These are phyloP conservation scores for Podabrus alpinus DNA, from an alignment of 2,888 invertebrate genomes.

Conservation along the genomic window DNA sequence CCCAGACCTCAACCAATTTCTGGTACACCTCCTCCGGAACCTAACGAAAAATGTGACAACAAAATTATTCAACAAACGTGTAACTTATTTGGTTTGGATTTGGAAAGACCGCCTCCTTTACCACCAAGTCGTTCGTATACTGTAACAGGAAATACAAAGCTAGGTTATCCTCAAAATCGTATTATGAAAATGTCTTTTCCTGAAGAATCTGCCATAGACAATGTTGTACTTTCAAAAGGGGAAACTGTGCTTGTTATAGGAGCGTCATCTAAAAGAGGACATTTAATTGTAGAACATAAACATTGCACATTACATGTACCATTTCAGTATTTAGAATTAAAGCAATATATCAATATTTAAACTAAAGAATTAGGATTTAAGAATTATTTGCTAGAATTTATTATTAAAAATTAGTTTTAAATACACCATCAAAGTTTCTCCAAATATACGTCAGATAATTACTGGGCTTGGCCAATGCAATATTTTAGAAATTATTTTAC, in stretches of 20 bases:
- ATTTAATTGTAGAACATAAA: conserved; percentile 84
- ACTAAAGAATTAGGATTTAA: not conserved
- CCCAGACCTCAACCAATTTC: conserved; percentile 89
- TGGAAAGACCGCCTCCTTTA: conserved; percentile 90
- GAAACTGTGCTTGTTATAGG: conserved; percentile 88
- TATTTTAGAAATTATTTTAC: not conserved
- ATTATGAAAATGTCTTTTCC: conserved; percentile 89
- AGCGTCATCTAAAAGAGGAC: conserved; percentile 83
- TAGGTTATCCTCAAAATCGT: conserved; percentile 90
- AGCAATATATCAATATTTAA: conserved; percentile 57
- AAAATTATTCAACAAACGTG: conserved; percentile 90
- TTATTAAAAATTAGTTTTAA: not conserved
- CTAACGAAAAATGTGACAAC: conserved; percentile 83
- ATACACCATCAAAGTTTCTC: not conserved
- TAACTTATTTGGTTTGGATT: conserved; percentile 85
- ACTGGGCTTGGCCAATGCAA: not conserved
- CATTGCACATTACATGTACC: conserved; percentile 73
- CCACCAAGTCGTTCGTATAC: conserved; percentile 91
- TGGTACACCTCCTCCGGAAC: conserved; percentile 86
- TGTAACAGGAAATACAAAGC: conserved; percentile 85
- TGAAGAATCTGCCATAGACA: conserved; percentile 60
- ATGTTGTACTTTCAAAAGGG: conserved; percentile 73
- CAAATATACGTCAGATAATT: not conserved
- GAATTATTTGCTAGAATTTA: not conserved
- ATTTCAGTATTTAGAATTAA: conserved; percentile 80